phyloP scores from a whole-genome alignment of 2,113 vertebrate genomes.

The Maylandia zebra region DNA sequence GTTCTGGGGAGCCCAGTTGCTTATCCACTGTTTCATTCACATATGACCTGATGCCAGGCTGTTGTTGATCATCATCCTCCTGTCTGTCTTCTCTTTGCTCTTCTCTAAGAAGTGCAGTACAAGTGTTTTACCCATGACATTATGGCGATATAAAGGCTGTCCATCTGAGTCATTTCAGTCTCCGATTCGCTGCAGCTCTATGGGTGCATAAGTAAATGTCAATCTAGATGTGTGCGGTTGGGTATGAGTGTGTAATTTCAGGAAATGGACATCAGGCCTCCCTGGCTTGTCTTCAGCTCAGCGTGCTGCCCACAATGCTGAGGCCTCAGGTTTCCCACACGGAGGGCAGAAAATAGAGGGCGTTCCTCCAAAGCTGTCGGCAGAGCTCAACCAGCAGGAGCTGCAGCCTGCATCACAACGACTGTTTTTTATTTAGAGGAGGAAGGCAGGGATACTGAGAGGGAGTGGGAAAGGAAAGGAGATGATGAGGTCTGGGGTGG shows the following conservation, averaged over 20 bases:
- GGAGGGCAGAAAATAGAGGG: background rate
- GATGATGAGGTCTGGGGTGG: background rate
- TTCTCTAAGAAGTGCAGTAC: background rate
- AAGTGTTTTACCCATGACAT: background rate
- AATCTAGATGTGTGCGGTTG: background rate
- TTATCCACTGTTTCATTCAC: background rate
- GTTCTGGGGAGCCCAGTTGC: background rate
- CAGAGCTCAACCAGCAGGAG: slow-evolving; percentile 8
- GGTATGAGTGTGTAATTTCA: background rate
- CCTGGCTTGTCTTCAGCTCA: background rate
- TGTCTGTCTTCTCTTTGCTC: background rate
- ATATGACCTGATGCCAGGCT: rapidly evolving
- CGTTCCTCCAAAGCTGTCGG: slow-evolving; percentile 22
- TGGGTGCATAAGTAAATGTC: background rate
- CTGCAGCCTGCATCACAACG: background rate
- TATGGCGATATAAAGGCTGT: background rate
- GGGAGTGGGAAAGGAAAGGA: background rate
- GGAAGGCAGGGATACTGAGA: background rate
- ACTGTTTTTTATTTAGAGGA: slow-evolving; percentile 19
- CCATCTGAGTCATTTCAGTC: background rate
- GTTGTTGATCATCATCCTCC: background rate
- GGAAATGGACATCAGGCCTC: slow-evolving; percentile 3
- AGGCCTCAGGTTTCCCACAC: slow-evolving; percentile 33
- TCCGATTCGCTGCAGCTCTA: background rate
- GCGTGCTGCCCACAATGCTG: background rate